Evolutionary conservation across 2,797 vertebrate species (phyloP), one percentile per base, ranked within the genome.

Genomic region (Poliocrania exsul): DNA sequence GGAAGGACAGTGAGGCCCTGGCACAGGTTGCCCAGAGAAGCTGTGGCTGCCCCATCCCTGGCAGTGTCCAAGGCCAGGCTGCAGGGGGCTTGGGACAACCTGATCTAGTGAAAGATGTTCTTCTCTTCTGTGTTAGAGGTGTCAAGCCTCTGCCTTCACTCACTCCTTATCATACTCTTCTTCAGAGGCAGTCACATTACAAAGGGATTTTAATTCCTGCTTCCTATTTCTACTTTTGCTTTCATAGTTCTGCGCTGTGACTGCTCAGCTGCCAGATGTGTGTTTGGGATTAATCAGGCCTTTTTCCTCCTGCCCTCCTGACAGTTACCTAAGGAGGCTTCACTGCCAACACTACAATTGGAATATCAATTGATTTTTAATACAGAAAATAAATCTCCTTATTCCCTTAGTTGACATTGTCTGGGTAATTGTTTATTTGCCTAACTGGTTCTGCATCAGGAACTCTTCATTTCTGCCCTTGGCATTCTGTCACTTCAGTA

Each of bases 361-460:
- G 72, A 84, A 78, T 91, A 73, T 75, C 88, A 83, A 71, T 91
- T 75, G 78, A 85, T 78, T 86, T 88, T 78, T 91, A 92, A 91
- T 57, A 64, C 50, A 78, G 71, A 88, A 93, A 89, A 91, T 81
- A 81, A 57, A 77, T 70, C 53, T 96, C 79, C 16, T 77, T 67
- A 28, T 80, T 85, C 49, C 51, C 80, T 38, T 95, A 90, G 95
- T 87, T 96, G 83, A 92, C 78, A 44, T 54, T 94, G 83, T 93
- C 92, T 81, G 66, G 61, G 56, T 96, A 96, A 95, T 89, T 96
- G 80, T 96, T 97, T 97, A 93, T 96, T 96, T 97, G 93, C 87
- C 86, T 97, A 95, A 97, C 96, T 97, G 93, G 95, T 97, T 98
- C 93, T 90, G 88, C 96, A 92, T 95, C 93, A 97, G 96, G 66